Conservation (phyloP, 1,140 invertebrate species). For the Megalopta genalis region DNA sequence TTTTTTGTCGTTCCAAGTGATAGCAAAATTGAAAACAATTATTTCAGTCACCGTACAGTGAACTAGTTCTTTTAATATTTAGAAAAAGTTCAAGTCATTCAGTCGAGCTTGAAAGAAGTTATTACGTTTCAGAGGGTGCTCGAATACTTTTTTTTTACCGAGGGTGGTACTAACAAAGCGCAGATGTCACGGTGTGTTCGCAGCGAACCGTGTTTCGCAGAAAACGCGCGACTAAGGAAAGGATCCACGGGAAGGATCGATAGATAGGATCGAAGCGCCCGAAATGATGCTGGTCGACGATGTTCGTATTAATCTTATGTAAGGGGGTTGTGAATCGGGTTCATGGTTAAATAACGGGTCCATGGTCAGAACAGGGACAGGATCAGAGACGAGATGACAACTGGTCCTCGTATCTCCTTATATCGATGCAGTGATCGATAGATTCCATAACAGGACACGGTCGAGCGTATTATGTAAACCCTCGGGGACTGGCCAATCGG, state of each 20-base stretch:
- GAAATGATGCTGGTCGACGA: neutral
- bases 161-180: no score
- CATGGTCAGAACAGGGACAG: constrained; percentile 60
- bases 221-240: no score
- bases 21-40: no score
- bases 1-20: no score
- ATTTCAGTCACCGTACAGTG: no score
- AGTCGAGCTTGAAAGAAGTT: no score
- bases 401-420: constrained; percentile 67
- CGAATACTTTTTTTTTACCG: no score
- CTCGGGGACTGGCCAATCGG: constrained; percentile 56
- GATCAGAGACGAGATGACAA: constrained; percentile 61
- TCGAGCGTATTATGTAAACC: constrained; percentile 68
- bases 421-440: constrained; percentile 70
- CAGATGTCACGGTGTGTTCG: no score
- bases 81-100: no score
- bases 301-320: constrained; percentile 59
- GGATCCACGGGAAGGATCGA: neutral
- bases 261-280: neutral
- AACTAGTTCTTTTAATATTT: no score
- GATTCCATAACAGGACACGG: constrained; percentile 71
- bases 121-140: no score
- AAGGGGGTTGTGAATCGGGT: constrained; percentile 68
- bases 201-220: no score
- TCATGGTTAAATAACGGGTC: constrained; percentile 71